Conservation (phyloP, 2,113 vertebrate species). For the Cepphus grylle region DNA sequence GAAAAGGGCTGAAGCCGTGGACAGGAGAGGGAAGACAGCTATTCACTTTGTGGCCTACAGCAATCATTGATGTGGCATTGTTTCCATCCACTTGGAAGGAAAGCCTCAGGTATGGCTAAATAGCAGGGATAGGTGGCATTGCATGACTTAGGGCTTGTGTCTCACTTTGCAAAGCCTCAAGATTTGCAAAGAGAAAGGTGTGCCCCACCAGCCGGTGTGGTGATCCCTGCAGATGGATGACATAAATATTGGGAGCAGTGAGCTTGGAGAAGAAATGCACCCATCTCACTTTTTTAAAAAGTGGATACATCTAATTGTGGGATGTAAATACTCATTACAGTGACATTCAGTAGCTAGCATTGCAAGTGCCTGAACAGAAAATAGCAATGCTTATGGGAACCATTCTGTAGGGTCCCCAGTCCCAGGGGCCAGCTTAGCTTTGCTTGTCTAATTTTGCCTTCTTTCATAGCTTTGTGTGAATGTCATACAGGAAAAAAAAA, state of each 20-base stretch:
- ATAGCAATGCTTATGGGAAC: neutral
- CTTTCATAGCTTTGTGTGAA: neutral
- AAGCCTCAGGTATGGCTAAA: neutral
- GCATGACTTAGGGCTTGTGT: neutral
- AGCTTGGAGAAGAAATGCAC: neutral
- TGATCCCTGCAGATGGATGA: neutral
- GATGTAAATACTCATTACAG: neutral
- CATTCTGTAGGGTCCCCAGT: neutral
- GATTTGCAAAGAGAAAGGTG: neutral
- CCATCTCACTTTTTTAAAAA: neutral
- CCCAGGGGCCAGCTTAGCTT: neutral
- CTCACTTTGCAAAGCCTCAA: neutral
- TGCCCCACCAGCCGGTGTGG: neutral
- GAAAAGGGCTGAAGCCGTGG: neutral
- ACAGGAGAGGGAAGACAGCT: neutral
- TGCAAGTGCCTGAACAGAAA: neutral
- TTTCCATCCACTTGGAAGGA: neutral
- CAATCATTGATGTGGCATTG: neutral
- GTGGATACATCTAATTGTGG: neutral
- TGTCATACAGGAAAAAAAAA: neutral
- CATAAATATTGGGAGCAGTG: neutral
- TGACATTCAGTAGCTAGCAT: neutral
- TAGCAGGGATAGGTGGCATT: neutral
- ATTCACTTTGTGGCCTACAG: neutral
- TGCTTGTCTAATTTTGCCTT: neutral